Base-by-base conservation (phyloP, 2,888 invertebrate species). In the Onchidella celtica region DNA sequence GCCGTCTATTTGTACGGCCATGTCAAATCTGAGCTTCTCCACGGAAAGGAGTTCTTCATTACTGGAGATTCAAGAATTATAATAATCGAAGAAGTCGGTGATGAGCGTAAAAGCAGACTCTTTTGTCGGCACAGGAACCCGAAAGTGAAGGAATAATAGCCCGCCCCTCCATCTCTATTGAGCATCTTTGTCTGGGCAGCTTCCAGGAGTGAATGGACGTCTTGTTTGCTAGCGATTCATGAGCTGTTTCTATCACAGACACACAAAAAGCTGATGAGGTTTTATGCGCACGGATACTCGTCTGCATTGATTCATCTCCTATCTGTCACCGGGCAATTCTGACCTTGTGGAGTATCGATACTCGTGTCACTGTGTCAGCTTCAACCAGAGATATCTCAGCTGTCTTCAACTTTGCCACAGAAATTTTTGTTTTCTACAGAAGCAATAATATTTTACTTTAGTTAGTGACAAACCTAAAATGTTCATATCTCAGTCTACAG, bases 251-350 rank as follows among this genome's bases (percentile, higher is more conserved):
- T 61, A 85, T 85, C 84, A 84, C 77, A 78, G 68, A 68, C 72
- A 65, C 66, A 85, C 85, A 85, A 85, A 83, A 80, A 82, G 68
- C 66, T 85, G 82, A 85, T 85, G 85, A 85, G 83, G 82, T 83
- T 81, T 81, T 83, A 79, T 78, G 81, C 80, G 75, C 34, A 47
- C 57, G 66, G 72, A 66, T 57, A 70, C 61, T 70, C 34, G 73
- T 59, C n/a, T 29, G 27, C 55, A 77, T 70, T 70, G 75, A 66
- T 63, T 61, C 47, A 6, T 40, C 73, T 11, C 3, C 34, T 59
- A 59, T 34, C 55, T 34, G 55, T 32, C 55, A 72, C 57, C 55
- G 72, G 57, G 55, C 55, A 55, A 55, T n/a, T 2, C 17, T 11
- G 72, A 72, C 32, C 57, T 47, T 72, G 55, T 9, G 57, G 72